Base-by-base conservation (phyloP, 2,888 invertebrate genomes). In the Tenthredo notha region DNA sequence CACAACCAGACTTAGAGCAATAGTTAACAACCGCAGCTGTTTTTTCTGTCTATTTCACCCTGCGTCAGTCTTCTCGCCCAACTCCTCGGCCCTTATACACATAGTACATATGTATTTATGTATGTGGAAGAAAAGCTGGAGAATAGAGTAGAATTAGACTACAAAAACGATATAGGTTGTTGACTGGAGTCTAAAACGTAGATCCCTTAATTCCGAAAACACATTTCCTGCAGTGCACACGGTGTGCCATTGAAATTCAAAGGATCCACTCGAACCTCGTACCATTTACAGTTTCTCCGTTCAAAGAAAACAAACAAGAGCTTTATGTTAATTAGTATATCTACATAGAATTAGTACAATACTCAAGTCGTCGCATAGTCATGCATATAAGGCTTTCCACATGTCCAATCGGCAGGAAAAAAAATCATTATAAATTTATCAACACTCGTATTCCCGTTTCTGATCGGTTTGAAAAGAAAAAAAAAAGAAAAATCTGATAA, bases 1-100 rank as follows among this genome's bases (percentile, higher is more conserved):
- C 61, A 61, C 61, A 3, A 25, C 25, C 25, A 61, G 61, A 61
- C 61, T 61, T 7, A 25, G 12, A 21, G 21, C 25, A 61, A 61
- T 61, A 25, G 61, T 25, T 61, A 61, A 61, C 25, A 61, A 61
- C 54, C 61, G 61, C 61, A 61, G 61, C 61, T 61, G 61, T 61
- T 61, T 61, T 61, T 61, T 61, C 61, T 21, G 61, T 61, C 61
- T 21, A 3, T 61, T 25, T 21, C 12, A 61, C 25, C 61, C 61
- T n/a, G 61, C 61, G 61, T 61, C 25, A 61, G 25, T 21, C 61
- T 61, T 25, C 25, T 25, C 61, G 25, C 9, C 21, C 61, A 61
- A 61, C 2, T 33, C 25, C 25, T 25, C 61, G 61, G 25, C 61
- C 61, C 61, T 61, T 12, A 25, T 21, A 10, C 25, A 10, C 21